A percentile compares a stretch with the other conserved stretches of the same genome.
Evolutionary conservation across 2,888 invertebrate genomes (phyloP).

Genomic region (Tryphoninae sp.): DNA sequence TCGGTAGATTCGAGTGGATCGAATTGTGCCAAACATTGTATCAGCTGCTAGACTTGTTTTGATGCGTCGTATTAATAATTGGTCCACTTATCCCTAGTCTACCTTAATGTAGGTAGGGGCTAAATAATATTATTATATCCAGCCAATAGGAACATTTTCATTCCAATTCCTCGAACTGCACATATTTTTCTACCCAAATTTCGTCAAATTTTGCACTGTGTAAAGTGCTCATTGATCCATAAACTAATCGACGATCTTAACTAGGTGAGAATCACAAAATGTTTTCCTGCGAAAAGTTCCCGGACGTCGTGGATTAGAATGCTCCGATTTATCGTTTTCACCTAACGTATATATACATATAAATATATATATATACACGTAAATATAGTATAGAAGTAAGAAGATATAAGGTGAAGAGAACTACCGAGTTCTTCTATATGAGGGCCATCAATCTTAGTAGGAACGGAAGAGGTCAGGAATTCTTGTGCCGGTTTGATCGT

Average conservation of each 20-base stretch:
- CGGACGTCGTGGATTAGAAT: conserved; percentile 36
- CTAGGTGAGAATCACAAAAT: conserved; percentile 15
- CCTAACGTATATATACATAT: not conserved
- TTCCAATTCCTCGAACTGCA: not conserved
- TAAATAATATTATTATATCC: too few species aligned
- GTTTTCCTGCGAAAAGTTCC: conserved; percentile 27
- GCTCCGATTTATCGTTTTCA: conserved; percentile 51
- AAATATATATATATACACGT: not conserved
- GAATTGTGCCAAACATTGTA: too few species aligned
- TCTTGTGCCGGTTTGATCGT: conserved; percentile 44
- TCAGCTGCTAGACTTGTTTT: too few species aligned
- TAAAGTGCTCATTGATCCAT: conserved; percentile 10
- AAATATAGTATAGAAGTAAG: conserved; percentile 13
- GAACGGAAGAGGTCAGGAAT: conserved; percentile 53
- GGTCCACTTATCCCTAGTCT: too few species aligned
- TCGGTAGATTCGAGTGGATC: too few species aligned
- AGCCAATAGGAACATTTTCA: too few species aligned
- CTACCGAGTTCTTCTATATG: conserved; percentile 48
- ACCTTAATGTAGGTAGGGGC: too few species aligned
- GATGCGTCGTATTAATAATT: too few species aligned
- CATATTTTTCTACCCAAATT: not conserved
- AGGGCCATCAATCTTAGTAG: conserved; percentile 56
- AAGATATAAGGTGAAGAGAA: conserved; percentile 30
- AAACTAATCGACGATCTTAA: conserved; percentile 10
- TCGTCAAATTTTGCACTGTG: not conserved